Conservation (phyloP, 2,113 vertebrate genomes). For the Podarcis muralis region DNA sequence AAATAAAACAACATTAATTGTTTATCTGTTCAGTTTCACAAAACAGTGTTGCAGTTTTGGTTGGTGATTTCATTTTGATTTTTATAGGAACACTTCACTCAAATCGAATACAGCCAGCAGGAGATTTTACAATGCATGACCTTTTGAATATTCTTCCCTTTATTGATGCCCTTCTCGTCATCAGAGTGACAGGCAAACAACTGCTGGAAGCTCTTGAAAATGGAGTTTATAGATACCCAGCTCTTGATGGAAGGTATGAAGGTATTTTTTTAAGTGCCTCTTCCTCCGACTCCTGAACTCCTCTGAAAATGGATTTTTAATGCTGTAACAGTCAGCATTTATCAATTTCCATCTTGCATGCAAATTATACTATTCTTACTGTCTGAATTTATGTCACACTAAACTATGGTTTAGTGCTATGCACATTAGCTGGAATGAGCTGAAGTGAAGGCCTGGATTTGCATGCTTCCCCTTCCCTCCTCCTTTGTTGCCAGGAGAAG, state of each 20-base stretch:
- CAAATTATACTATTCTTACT: too few relatives aligned
- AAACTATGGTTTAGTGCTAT: too few relatives aligned
- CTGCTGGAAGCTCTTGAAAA: conserved; percentile 57
- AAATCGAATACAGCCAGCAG: conserved; percentile 38
- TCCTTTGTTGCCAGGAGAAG: too few relatives aligned
- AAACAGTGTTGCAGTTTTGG: neutral
- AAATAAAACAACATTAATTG: conserved; percentile 4
- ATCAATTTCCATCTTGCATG: neutral
- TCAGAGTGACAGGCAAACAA: conserved; percentile 47
- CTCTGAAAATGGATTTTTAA: neutral
- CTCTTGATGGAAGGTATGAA: conserved; percentile 48
- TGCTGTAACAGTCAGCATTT: neutral
- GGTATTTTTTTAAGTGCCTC: neutral
- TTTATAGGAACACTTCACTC: conserved; percentile 46
- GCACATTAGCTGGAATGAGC: too few relatives aligned
- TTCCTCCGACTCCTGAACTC: neutral
- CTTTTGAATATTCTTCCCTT: conserved; percentile 50
- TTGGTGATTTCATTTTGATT: conserved; percentile 9
- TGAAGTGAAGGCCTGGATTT: too few relatives aligned
- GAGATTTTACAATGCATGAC: conserved; percentile 55
- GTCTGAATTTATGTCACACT: too few relatives aligned
- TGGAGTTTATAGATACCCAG: conserved; percentile 42
- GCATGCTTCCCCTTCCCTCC: too few relatives aligned
- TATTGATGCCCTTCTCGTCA: conserved; percentile 39
- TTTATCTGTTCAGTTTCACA: conserved; percentile 2